Conservation (phyloP, 2,888 invertebrate species). For the Watsonalla cultraria region DNA sequence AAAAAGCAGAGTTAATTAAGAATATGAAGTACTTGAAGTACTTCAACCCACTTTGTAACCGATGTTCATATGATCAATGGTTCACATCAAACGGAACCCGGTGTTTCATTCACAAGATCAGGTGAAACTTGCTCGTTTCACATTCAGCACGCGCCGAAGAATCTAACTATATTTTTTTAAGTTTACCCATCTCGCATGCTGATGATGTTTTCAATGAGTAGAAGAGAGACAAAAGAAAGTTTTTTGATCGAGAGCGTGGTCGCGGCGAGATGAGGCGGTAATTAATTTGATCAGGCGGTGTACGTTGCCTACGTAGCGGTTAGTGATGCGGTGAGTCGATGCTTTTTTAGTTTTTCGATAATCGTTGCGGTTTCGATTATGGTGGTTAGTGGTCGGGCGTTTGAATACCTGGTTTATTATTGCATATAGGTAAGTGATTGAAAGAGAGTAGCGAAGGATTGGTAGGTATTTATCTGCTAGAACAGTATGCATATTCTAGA, state of each 20-base stretch:
- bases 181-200: conserved; percentile 28
- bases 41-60: conserved; percentile 9
- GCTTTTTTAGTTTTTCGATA: conserved; percentile 27
- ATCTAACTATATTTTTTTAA: conserved; percentile 53
- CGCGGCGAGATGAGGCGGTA: conserved; percentile 64
- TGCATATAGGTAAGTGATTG: no score
- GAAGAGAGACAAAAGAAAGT: conserved; percentile 30
- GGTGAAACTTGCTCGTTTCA: conserved; percentile 69
- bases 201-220: conserved; percentile 16
- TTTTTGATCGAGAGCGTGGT: conserved; percentile 55
- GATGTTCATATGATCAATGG: conserved; percentile 17
- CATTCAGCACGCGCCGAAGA: conserved; percentile 65
- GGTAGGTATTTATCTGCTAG: no score
- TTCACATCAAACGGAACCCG: conserved; percentile 41
- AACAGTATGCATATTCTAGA: no score
- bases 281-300: conserved; percentile 73
- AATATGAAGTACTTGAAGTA: no score
- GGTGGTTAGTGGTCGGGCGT: background rate
- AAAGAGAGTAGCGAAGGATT: no score
- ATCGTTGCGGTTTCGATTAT: background rate
- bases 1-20: no score
- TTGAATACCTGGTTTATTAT: background rate
- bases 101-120: conserved; percentile 56
- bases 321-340: conserved; percentile 42
- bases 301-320: conserved; percentile 49